Evolutionary conservation across 2,888 invertebrate species (phyloP), one percentile per base, ranked within the genome.

Genomic region (Ophion costatus): DNA sequence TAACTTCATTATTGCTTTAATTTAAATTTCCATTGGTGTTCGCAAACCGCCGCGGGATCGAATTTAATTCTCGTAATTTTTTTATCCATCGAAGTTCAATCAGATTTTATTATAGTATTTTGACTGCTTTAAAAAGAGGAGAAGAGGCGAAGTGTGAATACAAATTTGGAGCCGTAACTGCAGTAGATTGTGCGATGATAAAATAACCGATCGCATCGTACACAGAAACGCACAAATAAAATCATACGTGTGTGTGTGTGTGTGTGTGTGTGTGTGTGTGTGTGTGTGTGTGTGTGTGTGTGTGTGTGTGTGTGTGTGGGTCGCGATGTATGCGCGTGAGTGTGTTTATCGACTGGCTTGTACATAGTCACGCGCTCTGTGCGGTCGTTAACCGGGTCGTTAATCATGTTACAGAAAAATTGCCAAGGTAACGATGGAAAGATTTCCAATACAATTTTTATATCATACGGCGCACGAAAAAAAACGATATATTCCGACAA

Each of bases 321-420:
- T 4, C 29, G 29, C 29, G 29, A 29, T 29, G 29, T 17, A 51
- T 17, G 51, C 4, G 51, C 17, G 51, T 14, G 51, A 51, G 17
- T 51, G 51, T 51, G 51, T 51, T 51, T 14, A 51, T 51, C 51
- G 51, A 51, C 17, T 51, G 14, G 51, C 66, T 66, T 66, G n/a
- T 38, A 66, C 38, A 61, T 59, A 20, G 61, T 38, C n/a, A 33
- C 29, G 38, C 38, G 6, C 66, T 29, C 38, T 66, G 66, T 66
- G 33, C n/a, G 66, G n/a, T 66, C 38, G 66, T 66, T 66, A 66
- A 66, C 66, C n/a, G n/a, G 66, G 66, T 56, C 70, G 70, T 70
- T 70, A 70, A 70, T 70, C 70, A 70, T 17, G 56, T 56, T 45
- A 45, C 45, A 51, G 69, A 45, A 70, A 70, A 70, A 56, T 70